Base-by-base conservation (phyloP, 1,140 invertebrate species). In the Drosophila virilis region DNA sequence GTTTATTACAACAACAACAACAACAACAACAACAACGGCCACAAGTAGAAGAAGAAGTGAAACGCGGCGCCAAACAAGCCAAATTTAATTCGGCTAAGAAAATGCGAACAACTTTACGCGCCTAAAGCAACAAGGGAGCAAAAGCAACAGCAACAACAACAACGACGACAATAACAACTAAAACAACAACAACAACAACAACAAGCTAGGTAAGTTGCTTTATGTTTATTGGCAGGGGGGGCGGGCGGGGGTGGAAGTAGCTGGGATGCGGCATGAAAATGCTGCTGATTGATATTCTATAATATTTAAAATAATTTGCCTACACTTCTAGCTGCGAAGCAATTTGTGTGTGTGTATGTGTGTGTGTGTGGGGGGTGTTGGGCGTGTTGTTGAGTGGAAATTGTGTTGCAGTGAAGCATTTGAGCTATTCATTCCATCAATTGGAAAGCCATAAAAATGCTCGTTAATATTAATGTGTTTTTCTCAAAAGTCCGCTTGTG, bases 381-480 rank as follows among this genome's bases (percentile, higher is more conserved):
- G 22, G 12, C 10, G 38, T 48, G 15, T 33, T 28, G 22, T 28
- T 28, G 9, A 35, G 48, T 55, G 71, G 42, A 74, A 69, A 69
- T 69, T 12, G 51, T 51, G 4, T 64, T 62, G 45, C n/a, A 43
- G 59, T 59, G 42, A 46, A 71, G 54, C 68, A 71, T 65, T 71
- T 71, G 38, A 70, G 65, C 72, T 69, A 75, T 75, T 70, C 35
- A 60, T 70, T 75, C 76, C 45, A 55, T 78, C 72, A 78, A 74
- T 75, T 78, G 67, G 43, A 68, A 46, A 51, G 43, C 67, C 58
- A 62, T 58, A 74, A 74, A 28, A 64, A 70, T 51, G 64, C 66
- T 71, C 61, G 48, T 74, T 60, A 75, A 75, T 75, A 78, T 75
- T 71, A 57, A 75, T 76, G 67, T 62, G 52, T 61, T 78, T 71